A percentile compares a stretch with the other conserved stretches of the same genome.
Conservation (phyloP, 2,797 vertebrate species). For the Petrocephalus sullivani region DNA sequence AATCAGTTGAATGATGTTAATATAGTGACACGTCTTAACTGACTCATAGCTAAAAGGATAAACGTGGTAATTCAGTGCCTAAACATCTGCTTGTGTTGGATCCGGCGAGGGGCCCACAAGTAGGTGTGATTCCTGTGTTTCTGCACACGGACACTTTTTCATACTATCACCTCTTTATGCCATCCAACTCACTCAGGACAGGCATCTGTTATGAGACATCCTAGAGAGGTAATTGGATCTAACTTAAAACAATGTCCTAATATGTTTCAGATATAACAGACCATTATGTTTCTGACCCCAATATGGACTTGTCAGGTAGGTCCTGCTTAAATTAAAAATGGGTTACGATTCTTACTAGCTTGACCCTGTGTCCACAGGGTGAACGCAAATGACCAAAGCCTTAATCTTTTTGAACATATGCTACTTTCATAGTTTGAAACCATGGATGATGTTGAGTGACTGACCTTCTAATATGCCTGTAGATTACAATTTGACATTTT, state of each 20-base stretch:
- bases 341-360: background rate
- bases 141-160: background rate
- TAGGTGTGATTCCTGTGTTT: background rate
- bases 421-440: background rate
- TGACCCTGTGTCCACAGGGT: background rate
- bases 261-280: conserved; percentile 43
- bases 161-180: background rate
- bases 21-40: background rate
- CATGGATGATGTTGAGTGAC: background rate
- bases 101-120: background rate
- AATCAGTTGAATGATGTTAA: background rate
- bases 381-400: background rate
- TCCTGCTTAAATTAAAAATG: background rate
- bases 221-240: background rate
- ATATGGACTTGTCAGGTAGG: conserved; percentile 55
- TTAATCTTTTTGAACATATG: background rate
- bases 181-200: background rate
- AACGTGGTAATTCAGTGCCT: background rate
- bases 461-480: background rate
- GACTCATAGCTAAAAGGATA: background rate
- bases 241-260: conserved; percentile 6
- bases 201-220: background rate
- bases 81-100: background rate
- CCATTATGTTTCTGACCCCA: conserved; percentile 50
- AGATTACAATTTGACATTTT: background rate